Evolutionary conservation across 2,113 vertebrate genomes (phyloP).

Genomic region (Mormyrus iriodes): DNA sequence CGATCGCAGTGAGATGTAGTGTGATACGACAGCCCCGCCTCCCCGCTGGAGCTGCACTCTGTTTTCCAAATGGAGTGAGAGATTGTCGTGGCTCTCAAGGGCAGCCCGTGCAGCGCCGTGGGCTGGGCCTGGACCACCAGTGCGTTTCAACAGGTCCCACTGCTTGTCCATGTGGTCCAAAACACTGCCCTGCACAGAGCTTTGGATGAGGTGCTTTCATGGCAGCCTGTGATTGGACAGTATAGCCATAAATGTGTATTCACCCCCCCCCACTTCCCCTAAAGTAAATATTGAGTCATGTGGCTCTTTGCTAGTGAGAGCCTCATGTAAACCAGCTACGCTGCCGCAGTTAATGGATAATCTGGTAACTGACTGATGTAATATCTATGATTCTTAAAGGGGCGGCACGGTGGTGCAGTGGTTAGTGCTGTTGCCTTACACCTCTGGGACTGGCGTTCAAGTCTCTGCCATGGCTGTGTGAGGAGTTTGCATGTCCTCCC

Average conservation of each 20-base stretch:
- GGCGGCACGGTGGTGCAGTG: not conserved
- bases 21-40: too few species aligned
- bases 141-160: too few species aligned
- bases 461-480: too few species aligned
- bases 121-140: not conserved
- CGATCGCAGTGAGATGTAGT: not conserved
- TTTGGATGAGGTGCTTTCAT: not conserved
- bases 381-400: not conserved
- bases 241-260: not conserved
- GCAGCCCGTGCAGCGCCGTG: too few species aligned
- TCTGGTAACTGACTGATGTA: not conserved
- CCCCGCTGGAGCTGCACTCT: not conserved
- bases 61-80: too few species aligned
- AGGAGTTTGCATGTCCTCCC: too few species aligned
- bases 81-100: too few species aligned
- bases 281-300: not conserved
- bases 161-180: not conserved
- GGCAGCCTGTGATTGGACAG: not conserved
- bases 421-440: not conserved
- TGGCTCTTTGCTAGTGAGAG: not conserved
- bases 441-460: too few species aligned
- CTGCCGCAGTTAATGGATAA: not conserved
- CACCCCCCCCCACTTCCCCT: not conserved
- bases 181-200: not conserved
- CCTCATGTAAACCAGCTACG: not conserved